These are phyloP conservation scores for Drosophila vallismaia DNA, from an alignment of 2,888 invertebrate genomes.

Conservation along the genomic window DNA sequence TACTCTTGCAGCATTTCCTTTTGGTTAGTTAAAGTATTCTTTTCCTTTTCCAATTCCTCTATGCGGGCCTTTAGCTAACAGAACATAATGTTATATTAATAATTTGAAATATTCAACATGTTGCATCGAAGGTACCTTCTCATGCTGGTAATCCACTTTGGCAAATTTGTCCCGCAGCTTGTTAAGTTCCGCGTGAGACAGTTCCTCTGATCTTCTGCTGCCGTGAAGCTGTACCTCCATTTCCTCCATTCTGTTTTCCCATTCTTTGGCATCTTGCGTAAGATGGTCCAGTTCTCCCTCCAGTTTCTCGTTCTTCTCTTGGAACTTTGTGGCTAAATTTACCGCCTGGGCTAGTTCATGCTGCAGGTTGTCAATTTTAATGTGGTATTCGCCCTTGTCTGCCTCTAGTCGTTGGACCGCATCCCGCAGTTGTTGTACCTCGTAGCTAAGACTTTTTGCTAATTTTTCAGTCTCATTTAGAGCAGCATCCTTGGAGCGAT, in stretches of 20 bases:
- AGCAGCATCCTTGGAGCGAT: constrained; percentile 89
- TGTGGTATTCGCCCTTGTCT: constrained; percentile 81
- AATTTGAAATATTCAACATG: fast-evolving
- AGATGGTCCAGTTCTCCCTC: constrained; percentile 84
- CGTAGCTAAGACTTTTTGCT: constrained; percentile 84
- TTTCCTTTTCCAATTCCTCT: constrained; percentile 86
- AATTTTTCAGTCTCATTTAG: constrained; percentile 88
- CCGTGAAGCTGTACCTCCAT: constrained; percentile 82
- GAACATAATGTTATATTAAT: not conserved
- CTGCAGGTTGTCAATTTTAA: constrained; percentile 87
- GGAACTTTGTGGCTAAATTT: constrained; percentile 88
- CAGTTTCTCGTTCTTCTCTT: constrained; percentile 87
- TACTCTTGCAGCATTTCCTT: constrained; percentile 85
- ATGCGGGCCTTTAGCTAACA: constrained; percentile 84
- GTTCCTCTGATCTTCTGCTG: constrained; percentile 81
- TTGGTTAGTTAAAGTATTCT: constrained; percentile 85
- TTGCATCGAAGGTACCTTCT: constrained; percentile 82
- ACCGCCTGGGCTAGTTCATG: constrained; percentile 89
- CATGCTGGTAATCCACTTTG: constrained; percentile 85
- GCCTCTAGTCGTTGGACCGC: constrained; percentile 74
- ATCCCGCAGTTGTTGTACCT: constrained; percentile 69
- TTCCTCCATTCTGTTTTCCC: constrained; percentile 80
- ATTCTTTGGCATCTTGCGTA: constrained; percentile 26
- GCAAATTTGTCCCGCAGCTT: constrained; percentile 84
- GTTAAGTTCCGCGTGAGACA: constrained; percentile 80